Percentiles rank a stretch among this genome's conserved stretches.
These are phyloP conservation scores for Tolypeutes matacus DNA, from an alignment of 2,797 vertebrate species.

Conservation along the genomic window DNA sequence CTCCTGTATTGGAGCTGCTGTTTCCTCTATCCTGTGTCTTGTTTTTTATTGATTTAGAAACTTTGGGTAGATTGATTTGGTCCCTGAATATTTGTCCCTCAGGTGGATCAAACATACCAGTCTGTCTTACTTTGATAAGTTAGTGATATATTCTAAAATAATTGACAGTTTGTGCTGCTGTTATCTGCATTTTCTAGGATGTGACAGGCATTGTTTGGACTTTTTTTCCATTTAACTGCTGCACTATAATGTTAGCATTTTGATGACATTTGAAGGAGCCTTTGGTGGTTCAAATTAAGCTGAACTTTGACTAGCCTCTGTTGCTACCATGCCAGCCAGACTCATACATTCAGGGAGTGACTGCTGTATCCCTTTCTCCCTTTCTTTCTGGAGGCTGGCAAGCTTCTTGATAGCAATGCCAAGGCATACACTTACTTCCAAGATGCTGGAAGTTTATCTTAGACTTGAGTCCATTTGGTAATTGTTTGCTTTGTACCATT, in stretches of 20 bases:
- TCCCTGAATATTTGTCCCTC: neutral
- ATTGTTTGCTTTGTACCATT: neutral
- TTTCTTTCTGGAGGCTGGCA: neutral
- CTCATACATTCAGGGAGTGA: neutral
- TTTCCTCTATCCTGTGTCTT: neutral
- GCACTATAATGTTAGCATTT: neutral
- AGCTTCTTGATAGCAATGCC: neutral
- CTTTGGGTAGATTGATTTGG: neutral
- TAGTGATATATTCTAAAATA: neutral
- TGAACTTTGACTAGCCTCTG: neutral
- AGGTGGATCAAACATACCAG: neutral
- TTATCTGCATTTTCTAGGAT: conserved; percentile 27
- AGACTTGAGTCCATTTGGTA: neutral
- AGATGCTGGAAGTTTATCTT: neutral
- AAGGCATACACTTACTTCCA: neutral
- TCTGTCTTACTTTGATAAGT: conserved; percentile 9
- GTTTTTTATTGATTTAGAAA: neutral
- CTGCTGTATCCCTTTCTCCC: neutral
- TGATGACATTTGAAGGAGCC: conserved; percentile 16
- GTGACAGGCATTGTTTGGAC: neutral
- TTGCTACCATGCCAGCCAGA: neutral
- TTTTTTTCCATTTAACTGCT: conserved; percentile 33
- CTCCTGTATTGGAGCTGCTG: neutral
- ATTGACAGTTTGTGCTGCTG: neutral
- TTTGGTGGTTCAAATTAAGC: neutral